A percentile compares a stretch with the other conserved stretches of the same genome.
Evolutionary conservation across 2,113 vertebrate genomes (phyloP).

Genomic region (Salvelinus namaycush): DNA sequence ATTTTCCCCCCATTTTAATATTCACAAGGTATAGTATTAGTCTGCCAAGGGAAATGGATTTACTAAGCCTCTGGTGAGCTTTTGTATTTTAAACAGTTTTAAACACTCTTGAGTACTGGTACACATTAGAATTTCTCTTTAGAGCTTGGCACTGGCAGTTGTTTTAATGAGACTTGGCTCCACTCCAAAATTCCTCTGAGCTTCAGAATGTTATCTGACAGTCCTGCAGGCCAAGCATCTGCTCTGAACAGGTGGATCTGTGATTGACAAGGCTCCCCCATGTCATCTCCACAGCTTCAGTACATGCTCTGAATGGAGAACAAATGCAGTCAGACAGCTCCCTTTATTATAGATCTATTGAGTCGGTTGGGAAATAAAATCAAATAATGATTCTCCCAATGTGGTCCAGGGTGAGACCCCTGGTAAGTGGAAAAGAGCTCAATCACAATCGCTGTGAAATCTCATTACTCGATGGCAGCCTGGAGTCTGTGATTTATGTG

Average conservation of each 20-base stretch:
- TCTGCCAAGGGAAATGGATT: too few relatives aligned
- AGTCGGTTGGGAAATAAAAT: not conserved
- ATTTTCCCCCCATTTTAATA: too few relatives aligned
- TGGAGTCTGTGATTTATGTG: not conserved
- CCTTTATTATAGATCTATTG: not conserved
- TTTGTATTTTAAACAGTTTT: too few relatives aligned
- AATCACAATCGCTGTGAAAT: not conserved
- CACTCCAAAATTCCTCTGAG: not conserved
- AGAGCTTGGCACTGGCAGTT: not conserved
- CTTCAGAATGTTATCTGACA: not conserved
- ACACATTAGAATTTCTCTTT: too few relatives aligned
- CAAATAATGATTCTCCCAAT: not conserved
- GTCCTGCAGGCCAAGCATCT: not conserved
- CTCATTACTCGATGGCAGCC: not conserved
- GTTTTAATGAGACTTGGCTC: not conserved
- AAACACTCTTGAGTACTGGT: too few relatives aligned
- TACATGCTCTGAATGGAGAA: slow-evolving; percentile 4
- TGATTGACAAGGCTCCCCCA: too few relatives aligned
- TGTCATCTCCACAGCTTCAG: too few relatives aligned
- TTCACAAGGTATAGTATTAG: too few relatives aligned
- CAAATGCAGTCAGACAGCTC: not conserved
- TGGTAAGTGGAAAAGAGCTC: not conserved
- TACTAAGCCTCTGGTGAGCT: too few relatives aligned
- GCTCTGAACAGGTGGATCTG: too few relatives aligned
- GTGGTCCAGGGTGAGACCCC: not conserved